Base-by-base conservation (phyloP, 30 jellyfish, hydroid and myxozoan species). In the Turritopsis rubra region DNA sequence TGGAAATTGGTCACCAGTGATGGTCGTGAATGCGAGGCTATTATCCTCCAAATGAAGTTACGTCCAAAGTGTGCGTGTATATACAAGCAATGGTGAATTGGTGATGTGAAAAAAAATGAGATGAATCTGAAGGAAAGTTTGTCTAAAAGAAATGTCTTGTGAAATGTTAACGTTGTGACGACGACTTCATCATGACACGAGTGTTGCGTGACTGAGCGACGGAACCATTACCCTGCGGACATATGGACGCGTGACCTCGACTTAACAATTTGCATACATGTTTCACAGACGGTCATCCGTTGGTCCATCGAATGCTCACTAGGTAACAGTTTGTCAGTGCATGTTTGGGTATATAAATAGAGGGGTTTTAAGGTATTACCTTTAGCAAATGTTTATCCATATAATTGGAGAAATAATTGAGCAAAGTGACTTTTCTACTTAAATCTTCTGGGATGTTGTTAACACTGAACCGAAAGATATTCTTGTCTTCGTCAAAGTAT, bases 371-470 rank as follows among this genome's bases (percentile, higher is more conserved):
- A 74, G 65, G 16, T 26, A 84, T 87, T 54, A 92, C 98, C 95
- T 92, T 92, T 18, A 92, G 88, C 24, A 92, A 80, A 81, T 92
- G 98, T 73, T 85, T 88, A 29, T 92, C 98, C 98, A 92, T 92
- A 86, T 92, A 92, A 80, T 92, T 92, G 21, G 97, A 93, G 83
- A 92, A 92, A 82, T 92, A 92, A 85, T 92, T 92, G 72, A 92
- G 88, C 75, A 92, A 73, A 17, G 98, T 92, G 75, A 92, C 96
- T 85, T 92, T 92, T 68, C 98, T 75, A 52, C 88, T 85, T 20
- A 92, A 90, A 75, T 92, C 98, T 75, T 92, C 98, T 18, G 98
- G 98, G n/a, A 92, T 92, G 79, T 92, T 92, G 75, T 81, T 88
- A 27, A 92, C 94, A 75, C 98, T 92, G 84, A 92, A 92, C 66